Evolutionary conservation across 1,140 invertebrate genomes (phyloP).

Genomic region (Phocides pigmalion): DNA sequence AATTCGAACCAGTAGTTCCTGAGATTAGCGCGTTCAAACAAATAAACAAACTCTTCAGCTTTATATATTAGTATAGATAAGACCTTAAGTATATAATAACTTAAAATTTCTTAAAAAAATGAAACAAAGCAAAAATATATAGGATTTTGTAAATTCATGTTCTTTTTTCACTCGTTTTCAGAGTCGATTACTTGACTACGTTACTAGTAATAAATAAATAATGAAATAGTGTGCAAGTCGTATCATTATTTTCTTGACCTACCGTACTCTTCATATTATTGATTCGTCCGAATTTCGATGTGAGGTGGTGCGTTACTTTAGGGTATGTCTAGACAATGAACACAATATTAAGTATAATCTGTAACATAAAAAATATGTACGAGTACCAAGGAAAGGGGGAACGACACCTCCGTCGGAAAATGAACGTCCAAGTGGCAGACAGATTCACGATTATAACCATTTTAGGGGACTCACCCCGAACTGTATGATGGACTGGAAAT

Average conservation of each 20-base stretch:
- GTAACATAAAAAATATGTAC: constrained; percentile 13
- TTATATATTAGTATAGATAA: too few relatives aligned
- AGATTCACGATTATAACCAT: constrained; percentile 68
- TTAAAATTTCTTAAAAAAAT: too few relatives aligned
- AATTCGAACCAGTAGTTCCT: too few relatives aligned
- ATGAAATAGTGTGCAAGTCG: not conserved
- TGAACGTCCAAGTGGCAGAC: constrained; percentile 55
- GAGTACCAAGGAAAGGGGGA: constrained; percentile 44
- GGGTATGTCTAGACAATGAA: constrained; percentile 8
- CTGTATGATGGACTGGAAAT: constrained; percentile 77
- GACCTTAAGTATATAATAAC: too few relatives aligned
- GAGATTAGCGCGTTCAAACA: too few relatives aligned
- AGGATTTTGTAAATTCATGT: too few relatives aligned
- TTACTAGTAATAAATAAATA: not conserved
- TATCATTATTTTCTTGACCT: constrained; percentile 27
- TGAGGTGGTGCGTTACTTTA: constrained; percentile 12
- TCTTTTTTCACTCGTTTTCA: too few relatives aligned
- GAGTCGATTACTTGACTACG: not conserved
- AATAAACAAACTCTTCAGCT: too few relatives aligned
- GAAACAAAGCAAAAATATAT: too few relatives aligned
- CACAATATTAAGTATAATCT: constrained; percentile 16
- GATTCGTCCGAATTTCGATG: constrained; percentile 4
- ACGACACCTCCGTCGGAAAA: constrained; percentile 45
- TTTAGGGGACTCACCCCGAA: constrained; percentile 60
- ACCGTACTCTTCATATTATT: constrained; percentile 23